phyloP scores from a whole-genome alignment of 2,888 invertebrate species.

The Darwinula stevensoni region DNA sequence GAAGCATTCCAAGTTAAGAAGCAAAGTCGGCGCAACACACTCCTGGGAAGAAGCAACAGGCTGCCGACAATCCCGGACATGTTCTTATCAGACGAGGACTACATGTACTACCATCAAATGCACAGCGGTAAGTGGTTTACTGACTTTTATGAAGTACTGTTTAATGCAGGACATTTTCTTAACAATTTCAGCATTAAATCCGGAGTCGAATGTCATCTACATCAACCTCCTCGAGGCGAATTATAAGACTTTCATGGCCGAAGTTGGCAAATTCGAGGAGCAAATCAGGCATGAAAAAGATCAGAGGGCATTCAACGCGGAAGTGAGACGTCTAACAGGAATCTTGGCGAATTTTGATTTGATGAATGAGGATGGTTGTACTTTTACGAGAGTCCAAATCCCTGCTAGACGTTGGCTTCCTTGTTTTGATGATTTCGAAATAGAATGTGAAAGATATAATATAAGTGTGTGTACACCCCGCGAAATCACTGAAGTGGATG shows the following conservation, averaged over 20 bases:
- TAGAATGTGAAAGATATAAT: conserved; percentile 2
- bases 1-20: conserved; percentile 2
- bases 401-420: conserved; percentile 2
- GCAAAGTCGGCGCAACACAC: conserved; percentile 2
- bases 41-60: conserved; percentile 2
- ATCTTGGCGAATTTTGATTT: conserved; percentile 2
- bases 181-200: conserved; percentile 2
- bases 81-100: conserved; percentile 2
- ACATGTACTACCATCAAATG: conserved; percentile 2
- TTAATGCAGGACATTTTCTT: conserved; percentile 2
- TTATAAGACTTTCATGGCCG: conserved; percentile 2
- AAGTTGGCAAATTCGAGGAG: conserved; percentile 2
- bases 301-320: conserved; percentile 2
- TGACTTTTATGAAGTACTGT: conserved; percentile 2
- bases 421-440: conserved; percentile 2
- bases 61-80: conserved; percentile 2
- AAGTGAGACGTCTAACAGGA: conserved; percentile 2
- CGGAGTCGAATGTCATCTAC: conserved; percentile 2
- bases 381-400: conserved; percentile 1
- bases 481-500: too few relatives aligned
- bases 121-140: conserved; percentile 2
- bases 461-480: too few relatives aligned
- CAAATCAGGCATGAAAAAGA: conserved; percentile 2
- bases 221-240: conserved; percentile 1
- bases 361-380: conserved; percentile 1